A percentile compares a stretch with the other conserved stretches of the same genome.
phyloP scores from a whole-genome alignment of 2,888 invertebrate species.

The Chorisops tibialis region DNA sequence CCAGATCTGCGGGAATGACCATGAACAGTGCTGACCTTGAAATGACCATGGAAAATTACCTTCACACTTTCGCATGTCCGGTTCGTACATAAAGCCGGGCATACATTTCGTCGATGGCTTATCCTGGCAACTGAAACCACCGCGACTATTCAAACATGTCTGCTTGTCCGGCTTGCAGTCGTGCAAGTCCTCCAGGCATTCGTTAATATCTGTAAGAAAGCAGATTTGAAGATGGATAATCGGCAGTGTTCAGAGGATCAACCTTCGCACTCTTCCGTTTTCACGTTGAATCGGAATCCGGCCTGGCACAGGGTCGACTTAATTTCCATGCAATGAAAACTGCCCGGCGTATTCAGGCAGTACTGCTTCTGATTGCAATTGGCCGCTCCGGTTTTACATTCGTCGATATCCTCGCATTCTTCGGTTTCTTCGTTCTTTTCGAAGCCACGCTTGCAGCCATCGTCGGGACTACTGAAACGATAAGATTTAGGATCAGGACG shows the following conservation, averaged over 20 bases:
- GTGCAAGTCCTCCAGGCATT: conserved; percentile 63
- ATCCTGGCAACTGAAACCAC: conserved; percentile 67
- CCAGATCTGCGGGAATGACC: conserved; percentile 58
- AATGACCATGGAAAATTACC: conserved; percentile 45
- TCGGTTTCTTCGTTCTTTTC: conserved; percentile 26
- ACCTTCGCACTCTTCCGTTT: conserved; percentile 62
- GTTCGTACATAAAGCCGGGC: conserved; percentile 62
- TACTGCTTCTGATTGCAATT: conserved; percentile 14
- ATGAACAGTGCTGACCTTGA: neutral
- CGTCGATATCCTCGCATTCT: conserved; percentile 63
- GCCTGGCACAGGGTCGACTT: conserved; percentile 40
- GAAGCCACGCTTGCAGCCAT: conserved; percentile 6
- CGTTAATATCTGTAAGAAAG: conserved; percentile 63
- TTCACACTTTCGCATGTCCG: conserved; percentile 57
- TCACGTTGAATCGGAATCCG: conserved; percentile 58
- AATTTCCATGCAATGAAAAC: conserved; percentile 58
- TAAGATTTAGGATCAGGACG: neutral
- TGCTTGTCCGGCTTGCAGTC: conserved; percentile 65
- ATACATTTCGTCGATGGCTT: conserved; percentile 58
- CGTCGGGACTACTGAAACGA: neutral
- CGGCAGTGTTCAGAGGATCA: neutral
- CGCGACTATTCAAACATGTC: conserved; percentile 68
- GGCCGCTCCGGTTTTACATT: conserved; percentile 65
- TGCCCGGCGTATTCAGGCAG: conserved; percentile 55
- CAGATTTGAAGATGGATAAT: neutral